Evolutionary conservation across 2,113 vertebrate species (phyloP), one percentile per base, ranked within the genome.

Genomic region (Craseonycteris thonglongyai): DNA sequence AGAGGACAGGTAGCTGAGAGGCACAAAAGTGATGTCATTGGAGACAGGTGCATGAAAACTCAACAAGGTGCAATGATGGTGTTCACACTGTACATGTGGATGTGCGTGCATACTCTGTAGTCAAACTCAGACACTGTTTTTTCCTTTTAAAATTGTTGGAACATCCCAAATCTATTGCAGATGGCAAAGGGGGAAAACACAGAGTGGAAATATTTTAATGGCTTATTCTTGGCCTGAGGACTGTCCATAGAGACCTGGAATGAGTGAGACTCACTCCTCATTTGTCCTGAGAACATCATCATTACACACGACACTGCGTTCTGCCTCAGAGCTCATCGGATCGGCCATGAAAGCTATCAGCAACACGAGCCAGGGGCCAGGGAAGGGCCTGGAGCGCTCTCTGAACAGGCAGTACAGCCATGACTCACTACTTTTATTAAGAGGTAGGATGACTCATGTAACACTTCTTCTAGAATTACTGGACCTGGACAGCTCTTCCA

Each of bases 381-480:
- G 28, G 56, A 58, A 68, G 15, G 66, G 18, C 45, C 82, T 61
- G 88, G 71, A 76, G 28, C 0, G 0, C 82, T 61, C 74, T 84
- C 91, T 58, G 69, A 84, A 61, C 21, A 74, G 66, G 79, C 30
- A n/a, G 61, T 40, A 40, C n/a, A 74, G 91, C 63, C 66, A 30
- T 35, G 82, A 95, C 74, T 85, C 65, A 28, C 49, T 93, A 40
- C 49, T 92, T 92, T 89, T 69, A 90, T 92, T 81, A 68, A 90
- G 75, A 94, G 63, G 59, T 54, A 68, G 85, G 69, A 93, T 89
- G 88, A 96, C 95, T 96, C 96, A 94, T 24, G 35, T 78, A 91
- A 92, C 91, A 86, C 79, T 94, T 94, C 95, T 95, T 97, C 91
- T 94, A 91, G 85, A 92, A 92, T 95, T 94, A 88, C 91, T 86